Evolutionary conservation across 1,140 invertebrate species (phyloP).

Genomic region (Drosophila lacertosa): DNA sequence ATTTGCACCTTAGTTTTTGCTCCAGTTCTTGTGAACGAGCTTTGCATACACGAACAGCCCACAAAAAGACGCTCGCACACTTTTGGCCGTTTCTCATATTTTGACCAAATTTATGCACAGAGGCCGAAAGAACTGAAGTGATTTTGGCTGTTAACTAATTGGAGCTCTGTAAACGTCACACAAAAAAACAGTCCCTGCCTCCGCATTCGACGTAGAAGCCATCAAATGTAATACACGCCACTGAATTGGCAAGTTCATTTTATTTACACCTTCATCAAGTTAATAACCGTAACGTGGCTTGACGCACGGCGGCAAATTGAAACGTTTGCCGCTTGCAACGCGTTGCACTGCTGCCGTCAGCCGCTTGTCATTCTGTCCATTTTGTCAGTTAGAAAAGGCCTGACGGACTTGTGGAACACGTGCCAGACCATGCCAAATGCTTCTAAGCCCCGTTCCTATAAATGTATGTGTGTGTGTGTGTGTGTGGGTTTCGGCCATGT

Average conservation of each 20-base stretch:
- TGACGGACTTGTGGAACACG: constrained; percentile 42
- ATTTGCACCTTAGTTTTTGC: constrained; percentile 55
- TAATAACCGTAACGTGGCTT: constrained; percentile 51
- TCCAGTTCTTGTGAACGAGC: constrained; percentile 57
- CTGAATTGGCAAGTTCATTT: constrained; percentile 52
- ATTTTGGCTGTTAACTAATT: constrained; percentile 65
- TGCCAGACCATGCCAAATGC: constrained; percentile 57
- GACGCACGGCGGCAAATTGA: constrained; percentile 28
- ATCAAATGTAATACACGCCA: constrained; percentile 17
- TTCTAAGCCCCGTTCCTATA: constrained; percentile 54
- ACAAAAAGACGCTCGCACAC: constrained; percentile 15
- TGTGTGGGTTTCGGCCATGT: constrained; percentile 29
- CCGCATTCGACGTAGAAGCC: not conserved
- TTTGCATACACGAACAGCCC: constrained; percentile 48
- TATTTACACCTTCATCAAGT: constrained; percentile 41
- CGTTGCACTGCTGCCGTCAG: constrained; percentile 7
- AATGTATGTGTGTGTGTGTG: too few species aligned
- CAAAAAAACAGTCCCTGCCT: not conserved
- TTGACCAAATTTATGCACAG: constrained; percentile 62
- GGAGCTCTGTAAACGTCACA: constrained; percentile 22
- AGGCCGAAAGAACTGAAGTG: constrained; percentile 49
- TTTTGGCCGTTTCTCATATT: constrained; percentile 41
- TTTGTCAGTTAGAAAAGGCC: constrained; percentile 49
- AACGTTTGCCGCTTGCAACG: constrained; percentile 21
- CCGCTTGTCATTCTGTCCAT: constrained; percentile 31